These are phyloP conservation scores for Trachelus troglodyta DNA, from an alignment of 2,888 invertebrate genomes.

Conservation along the genomic window DNA sequence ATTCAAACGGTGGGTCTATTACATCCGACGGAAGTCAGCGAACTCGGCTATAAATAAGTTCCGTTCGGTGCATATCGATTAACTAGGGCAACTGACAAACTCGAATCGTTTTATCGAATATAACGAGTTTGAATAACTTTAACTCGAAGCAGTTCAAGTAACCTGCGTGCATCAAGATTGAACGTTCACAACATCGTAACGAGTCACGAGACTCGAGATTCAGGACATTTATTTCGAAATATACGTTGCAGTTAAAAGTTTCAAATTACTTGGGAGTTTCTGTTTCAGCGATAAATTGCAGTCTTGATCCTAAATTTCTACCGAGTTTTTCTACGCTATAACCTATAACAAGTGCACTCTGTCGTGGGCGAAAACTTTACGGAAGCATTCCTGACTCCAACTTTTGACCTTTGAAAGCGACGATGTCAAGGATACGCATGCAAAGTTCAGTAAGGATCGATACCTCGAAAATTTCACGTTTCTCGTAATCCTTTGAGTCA, in stretches of 20 bases:
- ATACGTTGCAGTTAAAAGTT: not conserved
- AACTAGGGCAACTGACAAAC: not conserved
- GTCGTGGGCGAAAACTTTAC: not conserved
- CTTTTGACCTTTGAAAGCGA: slow-evolving; percentile 34
- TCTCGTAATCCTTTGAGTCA: not conserved
- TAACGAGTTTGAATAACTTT: not conserved
- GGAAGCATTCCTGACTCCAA: not conserved
- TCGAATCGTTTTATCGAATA: slow-evolving; percentile 2
- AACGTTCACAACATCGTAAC: not conserved
- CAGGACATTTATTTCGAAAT: not conserved
- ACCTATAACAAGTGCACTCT: not conserved
- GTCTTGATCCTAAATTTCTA: not conserved
- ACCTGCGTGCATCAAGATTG: not conserved
- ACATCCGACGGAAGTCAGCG: slow-evolving; percentile 7
- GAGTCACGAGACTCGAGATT: not conserved
- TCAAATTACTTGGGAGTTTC: not conserved
- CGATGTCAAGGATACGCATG: slow-evolving; percentile 28
- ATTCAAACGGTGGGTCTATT: not conserved
- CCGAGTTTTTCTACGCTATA: not conserved
- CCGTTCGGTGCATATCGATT: not conserved
- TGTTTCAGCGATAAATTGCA: not conserved
- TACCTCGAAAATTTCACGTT: not conserved
- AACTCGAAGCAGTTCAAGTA: not conserved
- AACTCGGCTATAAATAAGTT: slow-evolving; percentile 10
- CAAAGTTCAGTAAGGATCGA: slow-evolving; percentile 25